Evolutionary conservation across 2,113 vertebrate species (phyloP).

Genomic region (Coreoperca whiteheadi): DNA sequence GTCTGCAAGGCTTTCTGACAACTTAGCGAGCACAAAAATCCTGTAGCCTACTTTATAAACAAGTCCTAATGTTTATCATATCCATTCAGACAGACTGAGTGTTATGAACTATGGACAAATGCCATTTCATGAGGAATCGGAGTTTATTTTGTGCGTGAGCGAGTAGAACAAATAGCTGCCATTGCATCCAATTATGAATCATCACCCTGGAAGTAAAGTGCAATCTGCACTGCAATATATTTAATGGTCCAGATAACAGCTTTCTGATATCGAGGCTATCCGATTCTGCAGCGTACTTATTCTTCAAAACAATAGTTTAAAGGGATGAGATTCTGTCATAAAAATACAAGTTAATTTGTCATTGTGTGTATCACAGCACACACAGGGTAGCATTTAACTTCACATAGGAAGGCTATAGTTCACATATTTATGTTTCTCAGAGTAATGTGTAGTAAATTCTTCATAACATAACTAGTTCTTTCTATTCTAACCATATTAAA

Average conservation of each 20-base stretch:
- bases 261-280: not conserved
- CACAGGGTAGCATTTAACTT: not conserved
- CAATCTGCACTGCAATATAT: slow-evolving; percentile 25
- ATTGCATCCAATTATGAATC: slow-evolving; percentile 36
- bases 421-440: not conserved
- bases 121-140: slow-evolving; percentile 5
- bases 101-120: slow-evolving; percentile 42
- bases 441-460: not conserved
- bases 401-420: not conserved
- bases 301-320: not conserved
- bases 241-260: slow-evolving; percentile 33
- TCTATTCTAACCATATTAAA: not conserved
- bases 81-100: slow-evolving; percentile 20
- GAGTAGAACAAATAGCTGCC: slow-evolving; percentile 31
- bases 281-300: not conserved
- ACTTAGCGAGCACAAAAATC: slow-evolving; percentile 3
- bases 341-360: not conserved
- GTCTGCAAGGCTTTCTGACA: slow-evolving; percentile 18
- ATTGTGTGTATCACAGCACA: not conserved
- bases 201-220: slow-evolving; percentile 14
- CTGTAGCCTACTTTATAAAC: slow-evolving; percentile 11
- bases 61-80: slow-evolving; percentile 23
- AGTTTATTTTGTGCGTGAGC: slow-evolving; percentile 19
- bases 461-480: not conserved
- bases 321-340: not conserved